Base-by-base conservation (phyloP, 1,140 invertebrate genomes). In the Elymnias hypermnestra region DNA sequence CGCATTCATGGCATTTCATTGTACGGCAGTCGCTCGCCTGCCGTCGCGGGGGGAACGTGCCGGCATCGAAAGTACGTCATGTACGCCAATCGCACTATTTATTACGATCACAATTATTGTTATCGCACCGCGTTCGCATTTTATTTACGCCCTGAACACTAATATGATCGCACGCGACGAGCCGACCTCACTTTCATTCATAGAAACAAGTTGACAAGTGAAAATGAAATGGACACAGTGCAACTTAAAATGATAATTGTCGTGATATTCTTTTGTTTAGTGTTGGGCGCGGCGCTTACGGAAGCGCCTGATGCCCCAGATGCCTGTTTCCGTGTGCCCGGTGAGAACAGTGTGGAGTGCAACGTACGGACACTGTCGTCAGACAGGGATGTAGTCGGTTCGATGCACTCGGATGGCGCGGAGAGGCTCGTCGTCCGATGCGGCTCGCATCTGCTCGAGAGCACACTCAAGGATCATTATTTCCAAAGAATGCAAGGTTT, bases 401-500 rank as follows among this genome's bases (percentile, higher is more conserved):
- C 92, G 56, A 88, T 90, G 56, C 87, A 90, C 46, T 91, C 90
- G 29, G 92, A 93, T 8, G 87, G 89, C 39, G 89, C 89, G 63
- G 65, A 66, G 57, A 68, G 66, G 36, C 75, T 95, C 21, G 86
- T 88, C 19, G 78, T 94, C 23, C 87, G 89, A 17, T 95, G 94
- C 83, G 90, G 88, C 54, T 88, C 90, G 26, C 75, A 91, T 38
- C 88, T 90, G 17, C 88, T 90, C 51, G 92, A 93, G 78, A 94
- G 92, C 72, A 89, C 90, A 6, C 75, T 95, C 17, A 82, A 87
- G 12, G 88, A 89, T 1, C 89, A 91, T 41, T 88, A 88, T 52
- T 93, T 94, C 84, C 87, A 89, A 17, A 89, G 89, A 37, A 83
- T 94, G 26, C 88, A 89, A 62, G 91, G 92, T 39, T 77, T 95